Evolutionary conservation across 2,797 vertebrate species (phyloP), one percentile per base, ranked within the genome.

Genomic region (Sebastes paucispinis): DNA sequence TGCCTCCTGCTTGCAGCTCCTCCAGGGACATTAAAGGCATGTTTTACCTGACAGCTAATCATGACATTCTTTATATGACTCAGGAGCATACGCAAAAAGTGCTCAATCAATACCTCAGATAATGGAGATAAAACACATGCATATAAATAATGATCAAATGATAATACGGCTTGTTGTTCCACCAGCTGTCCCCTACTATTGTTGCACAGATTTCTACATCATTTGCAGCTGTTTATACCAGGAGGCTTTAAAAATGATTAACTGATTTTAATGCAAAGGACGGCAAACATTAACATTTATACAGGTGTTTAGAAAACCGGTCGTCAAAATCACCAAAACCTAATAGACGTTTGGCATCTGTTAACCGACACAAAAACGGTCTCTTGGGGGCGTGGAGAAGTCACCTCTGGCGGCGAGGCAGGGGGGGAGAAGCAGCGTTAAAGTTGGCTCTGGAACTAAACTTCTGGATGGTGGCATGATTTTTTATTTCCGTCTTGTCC

Each of bases 41-140:
- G 14, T 65, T 34, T 73, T 34, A 55, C 75, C 77, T 57, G 66
- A 47, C 64, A 58, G 52, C 63, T 63, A 32, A 80, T 80, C n/a
- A 24, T n/a, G 22, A n/a, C 64, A 14, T 69, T 32, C 36, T 27
- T 69, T 32, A 62, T 12, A 43, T 68, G 20, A 55, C 67, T 75
- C 68, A 4, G 52, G 54, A 66, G 58, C 18, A 7, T 5, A 18
- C 60, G 20, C 29, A 32, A 20, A 64, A 57, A 55, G 20, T 27
- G 25, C 34, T 22, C 47, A 34, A 31, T 81, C 69, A 18, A 59
- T 63, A 34, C 52, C 18, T 75, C 14, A n/a, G n/a, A 69, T 5
- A 54, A 47, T 47, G 25, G 29, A 70, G 34, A 43, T 54, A 62
- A 65, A 69, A 43, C 43, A 9, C 22, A 4, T 47, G 50, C 4